Conservation (phyloP, 2,113 vertebrate species). For the Hypomesus transpacificus region DNA sequence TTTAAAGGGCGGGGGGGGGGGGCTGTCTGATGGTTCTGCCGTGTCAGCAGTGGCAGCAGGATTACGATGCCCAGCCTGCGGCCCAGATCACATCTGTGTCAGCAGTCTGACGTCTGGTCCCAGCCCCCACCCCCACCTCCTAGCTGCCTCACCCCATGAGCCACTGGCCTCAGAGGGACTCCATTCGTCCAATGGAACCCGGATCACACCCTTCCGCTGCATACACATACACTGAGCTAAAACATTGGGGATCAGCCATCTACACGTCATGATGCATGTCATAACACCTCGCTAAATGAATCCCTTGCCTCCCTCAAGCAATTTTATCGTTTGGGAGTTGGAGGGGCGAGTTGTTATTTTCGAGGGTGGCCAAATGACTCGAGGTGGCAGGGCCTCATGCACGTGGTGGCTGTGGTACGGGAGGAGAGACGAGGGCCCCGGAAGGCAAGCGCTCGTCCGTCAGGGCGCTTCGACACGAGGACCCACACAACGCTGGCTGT, state of each 20-base stretch:
- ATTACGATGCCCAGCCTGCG: constrained; percentile 57
- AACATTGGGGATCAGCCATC: not conserved
- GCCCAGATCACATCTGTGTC: constrained; percentile 52
- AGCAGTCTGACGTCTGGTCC: constrained; percentile 51
- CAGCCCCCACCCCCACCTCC: constrained; percentile 15
- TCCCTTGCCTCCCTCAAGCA: too few species aligned
- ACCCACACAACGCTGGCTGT: not conserved
- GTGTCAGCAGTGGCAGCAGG: constrained; percentile 56
- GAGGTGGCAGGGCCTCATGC: not conserved
- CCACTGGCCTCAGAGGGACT: constrained; percentile 37
- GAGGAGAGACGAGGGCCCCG: not conserved
- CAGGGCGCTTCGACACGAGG: not conserved
- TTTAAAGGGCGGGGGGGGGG: constrained; percentile 14
- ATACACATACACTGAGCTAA: constrained; percentile 48
- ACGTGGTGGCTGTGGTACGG: not conserved
- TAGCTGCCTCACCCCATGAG: constrained; percentile 20
- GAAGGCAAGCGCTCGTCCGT: not conserved
- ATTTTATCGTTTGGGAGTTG: not conserved
- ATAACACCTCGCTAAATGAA: too few species aligned
- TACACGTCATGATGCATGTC: too few species aligned
- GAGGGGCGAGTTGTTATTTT: not conserved
- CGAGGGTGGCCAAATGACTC: not conserved
- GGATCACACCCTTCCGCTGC: constrained; percentile 35
- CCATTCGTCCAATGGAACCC: constrained; percentile 29
- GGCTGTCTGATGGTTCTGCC: constrained; percentile 39